Conservation (phyloP, 2,113 vertebrate genomes). For the Epinephelus lanceolatus region DNA sequence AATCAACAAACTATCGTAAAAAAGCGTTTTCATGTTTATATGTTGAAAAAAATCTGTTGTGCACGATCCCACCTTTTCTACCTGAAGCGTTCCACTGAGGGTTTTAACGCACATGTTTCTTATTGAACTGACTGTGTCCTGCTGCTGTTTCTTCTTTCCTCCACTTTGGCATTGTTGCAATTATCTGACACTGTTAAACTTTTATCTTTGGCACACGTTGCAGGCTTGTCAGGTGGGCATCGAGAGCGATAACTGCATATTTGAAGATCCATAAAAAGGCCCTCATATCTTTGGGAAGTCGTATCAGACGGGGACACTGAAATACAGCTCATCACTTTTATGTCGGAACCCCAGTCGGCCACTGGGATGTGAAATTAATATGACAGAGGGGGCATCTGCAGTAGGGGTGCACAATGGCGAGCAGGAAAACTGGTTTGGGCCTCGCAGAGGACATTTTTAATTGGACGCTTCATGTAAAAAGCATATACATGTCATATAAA, state of each 20-base stretch:
- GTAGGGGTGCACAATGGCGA: constrained; percentile 42
- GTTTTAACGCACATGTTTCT: constrained; percentile 48
- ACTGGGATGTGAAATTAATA: constrained; percentile 81
- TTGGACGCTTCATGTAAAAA: constrained; percentile 71
- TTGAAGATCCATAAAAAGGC: constrained; percentile 74
- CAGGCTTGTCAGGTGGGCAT: constrained; percentile 67
- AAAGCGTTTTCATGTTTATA: neutral
- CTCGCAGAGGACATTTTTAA: constrained; percentile 77
- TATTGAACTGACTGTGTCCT: constrained; percentile 6
- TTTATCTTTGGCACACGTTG: constrained; percentile 71
- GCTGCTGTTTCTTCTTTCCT: constrained; percentile 19
- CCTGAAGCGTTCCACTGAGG: neutral
- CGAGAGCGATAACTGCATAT: constrained; percentile 64
- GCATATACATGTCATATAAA: constrained; percentile 80
- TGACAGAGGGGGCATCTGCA: constrained; percentile 75
- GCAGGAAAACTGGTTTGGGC: constrained; percentile 56
- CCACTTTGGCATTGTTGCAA: constrained; percentile 20
- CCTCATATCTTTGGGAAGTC: constrained; percentile 60
- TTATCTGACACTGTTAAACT: constrained; percentile 67
- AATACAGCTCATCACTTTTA: constrained; percentile 81
- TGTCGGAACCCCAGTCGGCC: constrained; percentile 69
- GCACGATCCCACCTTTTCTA: neutral
- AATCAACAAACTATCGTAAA: constrained; percentile 30
- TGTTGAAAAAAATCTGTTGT: neutral
- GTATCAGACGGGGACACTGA: constrained; percentile 63